Evolutionary conservation across 1,140 invertebrate species (phyloP).

Genomic region (Drosophila ogumai): DNA sequence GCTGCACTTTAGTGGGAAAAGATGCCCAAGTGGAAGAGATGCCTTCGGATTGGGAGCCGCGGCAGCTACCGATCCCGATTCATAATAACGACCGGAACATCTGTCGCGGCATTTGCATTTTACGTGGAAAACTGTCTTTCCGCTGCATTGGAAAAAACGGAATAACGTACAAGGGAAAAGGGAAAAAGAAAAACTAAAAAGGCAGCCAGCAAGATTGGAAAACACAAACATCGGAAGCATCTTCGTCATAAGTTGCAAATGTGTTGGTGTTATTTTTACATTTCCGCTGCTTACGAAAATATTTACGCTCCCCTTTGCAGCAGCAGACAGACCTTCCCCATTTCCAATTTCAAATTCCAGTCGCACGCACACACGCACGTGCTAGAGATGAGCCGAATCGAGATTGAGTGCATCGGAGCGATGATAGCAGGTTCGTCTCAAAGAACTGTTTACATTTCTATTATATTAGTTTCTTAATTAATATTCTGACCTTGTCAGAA

Average conservation of each 20-base stretch:
- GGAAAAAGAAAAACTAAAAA: slow-evolving; percentile 9
- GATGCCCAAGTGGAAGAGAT: slow-evolving; percentile 41
- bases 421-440: slow-evolving; percentile 16
- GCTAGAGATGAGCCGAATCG: slow-evolving; percentile 24
- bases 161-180: neutral
- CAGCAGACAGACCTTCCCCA: slow-evolving; percentile 27
- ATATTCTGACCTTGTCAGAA: neutral
- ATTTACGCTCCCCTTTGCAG: slow-evolving; percentile 53
- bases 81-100: slow-evolving; percentile 64
- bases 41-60: slow-evolving; percentile 33
- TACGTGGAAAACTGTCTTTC: slow-evolving; percentile 72
- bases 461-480: neutral
- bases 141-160: slow-evolving; percentile 39
- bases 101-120: slow-evolving; percentile 73
- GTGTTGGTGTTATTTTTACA: slow-evolving; percentile 81
- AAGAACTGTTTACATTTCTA: neutral
- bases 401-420: slow-evolving; percentile 30
- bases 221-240: slow-evolving; percentile 53
- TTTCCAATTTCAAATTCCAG: slow-evolving; percentile 62
- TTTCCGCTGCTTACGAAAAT: slow-evolving; percentile 80
- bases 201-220: slow-evolving; percentile 44
- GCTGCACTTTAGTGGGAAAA: slow-evolving; percentile 43
- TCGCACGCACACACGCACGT: slow-evolving; percentile 35
- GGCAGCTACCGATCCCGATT: slow-evolving; percentile 29
- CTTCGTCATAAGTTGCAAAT: slow-evolving; percentile 63